These are phyloP conservation scores for Gymnoscopelus microlampas DNA, from an alignment of 2,797 vertebrate genomes.

Conservation along the genomic window DNA sequence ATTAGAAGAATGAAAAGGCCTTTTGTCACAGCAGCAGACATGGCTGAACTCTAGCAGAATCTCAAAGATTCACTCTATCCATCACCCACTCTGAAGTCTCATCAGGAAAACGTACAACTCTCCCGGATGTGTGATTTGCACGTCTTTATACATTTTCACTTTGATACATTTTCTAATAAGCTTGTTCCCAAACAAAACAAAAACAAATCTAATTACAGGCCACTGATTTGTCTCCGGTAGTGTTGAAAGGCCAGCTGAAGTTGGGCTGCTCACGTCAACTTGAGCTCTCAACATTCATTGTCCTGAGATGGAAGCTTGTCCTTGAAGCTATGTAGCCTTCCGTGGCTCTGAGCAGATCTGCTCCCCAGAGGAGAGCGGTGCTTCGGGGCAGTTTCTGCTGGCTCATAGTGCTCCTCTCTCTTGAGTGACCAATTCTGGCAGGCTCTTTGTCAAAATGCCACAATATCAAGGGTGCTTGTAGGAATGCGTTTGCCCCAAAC, in stretches of 20 bases:
- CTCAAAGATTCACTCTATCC: no score
- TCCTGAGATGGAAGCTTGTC: slow-evolving; percentile 50
- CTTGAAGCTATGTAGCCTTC: slow-evolving; percentile 68
- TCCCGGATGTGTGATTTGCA: slow-evolving; percentile 44
- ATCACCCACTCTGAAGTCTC: slow-evolving; percentile 12
- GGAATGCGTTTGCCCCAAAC: slow-evolving; percentile 50
- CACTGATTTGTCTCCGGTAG: slow-evolving; percentile 34
- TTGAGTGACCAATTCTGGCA: slow-evolving; percentile 60
- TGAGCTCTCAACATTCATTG: slow-evolving; percentile 24
- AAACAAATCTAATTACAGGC: slow-evolving; percentile 45
- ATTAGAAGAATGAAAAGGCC: background rate
- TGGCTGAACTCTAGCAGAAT: background rate
- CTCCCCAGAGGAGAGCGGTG: slow-evolving; percentile 46
- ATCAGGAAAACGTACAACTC: slow-evolving; percentile 21
- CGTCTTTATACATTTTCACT: slow-evolving; percentile 41
- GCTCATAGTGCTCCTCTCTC: slow-evolving; percentile 47
- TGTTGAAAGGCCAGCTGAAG: slow-evolving; percentile 31
- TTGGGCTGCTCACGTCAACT: background rate
- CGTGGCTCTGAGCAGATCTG: slow-evolving; percentile 61
- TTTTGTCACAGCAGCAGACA: background rate
- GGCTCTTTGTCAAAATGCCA: slow-evolving; percentile 74
- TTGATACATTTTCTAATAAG: slow-evolving; percentile 64
- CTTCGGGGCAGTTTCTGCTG: slow-evolving; percentile 55
- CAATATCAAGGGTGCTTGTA: slow-evolving; percentile 60
- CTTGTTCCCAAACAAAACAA: no score